These are phyloP conservation scores for Branchinecta lindahli DNA, from an alignment of 1,140 invertebrate species.

Conservation along the genomic window DNA sequence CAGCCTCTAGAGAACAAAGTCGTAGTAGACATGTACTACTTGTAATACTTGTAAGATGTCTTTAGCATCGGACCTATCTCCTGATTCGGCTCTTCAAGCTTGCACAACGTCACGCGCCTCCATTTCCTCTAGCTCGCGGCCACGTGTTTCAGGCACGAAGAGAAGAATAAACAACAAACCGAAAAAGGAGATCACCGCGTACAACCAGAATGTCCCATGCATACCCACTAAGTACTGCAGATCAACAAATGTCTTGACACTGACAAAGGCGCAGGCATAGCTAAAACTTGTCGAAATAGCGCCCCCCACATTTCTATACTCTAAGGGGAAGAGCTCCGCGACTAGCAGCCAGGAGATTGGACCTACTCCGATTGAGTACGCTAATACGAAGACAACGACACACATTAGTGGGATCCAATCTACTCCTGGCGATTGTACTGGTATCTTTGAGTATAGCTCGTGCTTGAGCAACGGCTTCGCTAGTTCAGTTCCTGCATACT, in stretches of 20 bases:
- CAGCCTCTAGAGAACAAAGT: too few relatives aligned
- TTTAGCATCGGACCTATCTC: too few relatives aligned
- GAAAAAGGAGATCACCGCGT: conserved; percentile 60
- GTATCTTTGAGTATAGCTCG: conserved; percentile 6
- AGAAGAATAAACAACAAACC: conserved; percentile 67
- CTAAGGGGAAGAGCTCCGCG: conserved; percentile 69
- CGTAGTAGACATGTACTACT: too few relatives aligned
- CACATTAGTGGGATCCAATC: conserved; percentile 69
- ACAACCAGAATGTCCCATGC: conserved; percentile 73
- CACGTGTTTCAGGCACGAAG: conserved; percentile 79
- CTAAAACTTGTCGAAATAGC: conserved; percentile 67
- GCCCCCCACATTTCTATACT: conserved; percentile 63
- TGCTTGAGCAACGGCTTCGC: conserved; percentile 30
- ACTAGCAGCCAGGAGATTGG: conserved; percentile 75
- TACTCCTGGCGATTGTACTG: conserved; percentile 29
- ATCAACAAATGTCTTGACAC: conserved; percentile 72
- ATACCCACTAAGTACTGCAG: conserved; percentile 55
- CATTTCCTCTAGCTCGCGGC: conserved; percentile 72
- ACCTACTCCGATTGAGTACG: conserved; percentile 71
- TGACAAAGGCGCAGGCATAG: conserved; percentile 71
- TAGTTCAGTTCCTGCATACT: conserved; percentile 21
- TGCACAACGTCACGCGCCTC: conserved; percentile 31
- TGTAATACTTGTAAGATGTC: too few relatives aligned
- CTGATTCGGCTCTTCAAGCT: not conserved
- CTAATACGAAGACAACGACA: conserved; percentile 60